Percentiles rank a stretch among this genome's conserved stretches.
Conservation (phyloP, 92 coral and sea anemone genomes). For the Porites divaricata region DNA sequence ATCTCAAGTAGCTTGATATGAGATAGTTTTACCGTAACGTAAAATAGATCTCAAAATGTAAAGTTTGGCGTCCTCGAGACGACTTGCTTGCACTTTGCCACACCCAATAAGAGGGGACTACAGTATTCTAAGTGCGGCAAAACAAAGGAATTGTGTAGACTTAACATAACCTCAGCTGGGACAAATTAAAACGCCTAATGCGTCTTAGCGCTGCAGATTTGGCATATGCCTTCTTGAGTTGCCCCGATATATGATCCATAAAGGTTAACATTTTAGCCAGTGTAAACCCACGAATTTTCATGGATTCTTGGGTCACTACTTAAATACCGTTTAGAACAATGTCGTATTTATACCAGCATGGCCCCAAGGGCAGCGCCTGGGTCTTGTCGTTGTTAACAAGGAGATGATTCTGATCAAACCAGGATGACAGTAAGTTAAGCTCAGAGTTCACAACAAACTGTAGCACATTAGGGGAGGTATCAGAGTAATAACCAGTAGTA, state of each 20-base stretch:
- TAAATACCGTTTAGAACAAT: conserved; percentile 30
- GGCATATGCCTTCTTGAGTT: background rate
- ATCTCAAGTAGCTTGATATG: too few species aligned
- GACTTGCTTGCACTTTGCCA: conserved; percentile 9
- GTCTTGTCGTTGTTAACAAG: conserved; percentile 3
- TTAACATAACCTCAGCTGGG: conserved; percentile 17
- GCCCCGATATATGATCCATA: conserved; percentile 20
- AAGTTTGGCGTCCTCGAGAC: conserved; percentile 39
- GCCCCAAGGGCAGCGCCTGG: conserved; percentile 26
- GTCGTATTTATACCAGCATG: conserved; percentile 25
- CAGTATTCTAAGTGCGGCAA: conserved; percentile 11
- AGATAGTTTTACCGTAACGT: too few species aligned
- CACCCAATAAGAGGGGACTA: too few species aligned
- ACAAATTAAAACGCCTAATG: conserved; percentile 25
- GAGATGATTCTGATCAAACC: too few species aligned
- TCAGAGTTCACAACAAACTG: too few species aligned
- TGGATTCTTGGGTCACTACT: conserved; percentile 21
- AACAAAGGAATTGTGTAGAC: conserved; percentile 34
- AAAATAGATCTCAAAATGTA: conserved; percentile 18
- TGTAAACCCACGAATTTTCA: conserved; percentile 37
- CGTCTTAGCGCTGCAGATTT: conserved; percentile 27
- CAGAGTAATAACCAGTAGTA: too few species aligned
- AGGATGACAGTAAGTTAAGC: too few species aligned
- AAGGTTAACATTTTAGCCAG: conserved; percentile 25
- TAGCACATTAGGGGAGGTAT: too few species aligned